Evolutionary conservation across 1,140 invertebrate species (phyloP).

Genomic region (Drosophila aff.): DNA sequence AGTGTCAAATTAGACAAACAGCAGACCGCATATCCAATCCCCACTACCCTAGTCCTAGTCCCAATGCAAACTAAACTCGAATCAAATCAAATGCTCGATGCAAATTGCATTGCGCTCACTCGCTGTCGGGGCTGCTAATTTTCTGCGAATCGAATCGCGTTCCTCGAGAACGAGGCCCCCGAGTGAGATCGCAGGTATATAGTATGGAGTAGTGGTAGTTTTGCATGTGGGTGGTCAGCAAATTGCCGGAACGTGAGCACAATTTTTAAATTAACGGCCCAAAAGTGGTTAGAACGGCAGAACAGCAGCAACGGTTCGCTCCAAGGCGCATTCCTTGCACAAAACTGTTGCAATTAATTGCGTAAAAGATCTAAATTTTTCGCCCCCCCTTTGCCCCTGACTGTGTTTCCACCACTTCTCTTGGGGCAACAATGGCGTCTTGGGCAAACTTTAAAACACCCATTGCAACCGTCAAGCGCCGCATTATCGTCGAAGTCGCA

Average conservation of each 20-base stretch:
- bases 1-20: constrained; percentile 80
- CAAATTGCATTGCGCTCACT: constrained; percentile 46
- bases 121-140: constrained; percentile 64
- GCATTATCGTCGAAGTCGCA: constrained; percentile 21
- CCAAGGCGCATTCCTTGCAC: constrained; percentile 64
- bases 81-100: constrained; percentile 64
- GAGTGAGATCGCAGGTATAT: constrained; percentile 39
- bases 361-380: constrained; percentile 79
- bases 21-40: constrained; percentile 39
- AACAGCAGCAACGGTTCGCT: constrained; percentile 39
- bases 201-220: constrained; percentile 31
- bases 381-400: constrained; percentile 26
- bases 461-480: constrained; percentile 42
- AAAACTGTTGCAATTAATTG: constrained; percentile 83
- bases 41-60: neutral
- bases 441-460: constrained; percentile 47
- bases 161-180: constrained; percentile 39
- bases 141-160: constrained; percentile 64
- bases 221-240: constrained; percentile 83
- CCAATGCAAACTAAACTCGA: constrained; percentile 7
- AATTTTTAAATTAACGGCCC: constrained; percentile 82
- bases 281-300: constrained; percentile 73
- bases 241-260: constrained; percentile 83
- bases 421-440: constrained; percentile 58
- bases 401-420: neutral